These are phyloP conservation scores for Diabrotica virgifera DNA, from an alignment of 1,140 invertebrate species.

Conservation along the genomic window DNA sequence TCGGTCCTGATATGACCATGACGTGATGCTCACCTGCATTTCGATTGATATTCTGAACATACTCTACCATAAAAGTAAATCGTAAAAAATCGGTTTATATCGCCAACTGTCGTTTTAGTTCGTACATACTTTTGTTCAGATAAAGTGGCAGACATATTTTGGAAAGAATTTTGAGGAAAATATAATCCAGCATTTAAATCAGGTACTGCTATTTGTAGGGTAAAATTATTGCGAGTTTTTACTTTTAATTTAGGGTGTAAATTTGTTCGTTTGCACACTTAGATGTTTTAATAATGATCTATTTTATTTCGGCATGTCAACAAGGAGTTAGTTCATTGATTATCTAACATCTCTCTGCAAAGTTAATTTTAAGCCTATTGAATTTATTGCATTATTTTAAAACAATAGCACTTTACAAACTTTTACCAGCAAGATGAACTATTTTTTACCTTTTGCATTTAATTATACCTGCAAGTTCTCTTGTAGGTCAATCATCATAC, in stretches of 20 bases:
- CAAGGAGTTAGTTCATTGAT: conserved; percentile 6
- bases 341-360: conserved; percentile 17
- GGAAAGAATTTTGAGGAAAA: background rate
- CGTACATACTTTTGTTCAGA: too few species aligned
- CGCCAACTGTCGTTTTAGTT: too few species aligned
- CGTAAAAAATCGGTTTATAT: too few species aligned
- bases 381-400: background rate
- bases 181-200: background rate
- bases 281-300: too few species aligned
- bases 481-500: conserved; percentile 44
- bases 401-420: background rate
- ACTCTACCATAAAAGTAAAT: too few species aligned
- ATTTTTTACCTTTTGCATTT: conserved; percentile 17
- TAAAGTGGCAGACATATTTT: background rate
- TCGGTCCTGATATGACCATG: too few species aligned
- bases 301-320: background rate
- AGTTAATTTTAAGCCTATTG: background rate
- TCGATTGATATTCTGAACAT: too few species aligned
- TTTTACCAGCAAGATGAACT: conserved; percentile 11
- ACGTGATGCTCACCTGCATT: too few species aligned
- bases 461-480: conserved; percentile 49
- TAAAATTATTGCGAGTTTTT: background rate
- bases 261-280: too few species aligned
- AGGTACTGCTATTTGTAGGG: conserved; percentile 1
- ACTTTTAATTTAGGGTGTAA: background rate